Conservation (phyloP, 1,140 invertebrate genomes). For the Paraescarpia echinospica region DNA sequence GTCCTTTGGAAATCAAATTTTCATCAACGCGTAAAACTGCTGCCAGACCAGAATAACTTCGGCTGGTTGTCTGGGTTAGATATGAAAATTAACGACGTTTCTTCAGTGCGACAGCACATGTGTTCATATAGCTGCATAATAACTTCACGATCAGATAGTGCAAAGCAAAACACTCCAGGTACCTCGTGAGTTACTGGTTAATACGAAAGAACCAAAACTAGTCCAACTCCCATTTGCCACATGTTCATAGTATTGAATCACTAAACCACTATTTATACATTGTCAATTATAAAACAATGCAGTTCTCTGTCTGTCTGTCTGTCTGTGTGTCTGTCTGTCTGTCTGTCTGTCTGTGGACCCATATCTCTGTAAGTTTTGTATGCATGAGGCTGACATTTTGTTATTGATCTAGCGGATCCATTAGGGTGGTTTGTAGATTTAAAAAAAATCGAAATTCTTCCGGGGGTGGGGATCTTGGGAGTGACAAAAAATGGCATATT, state of each 20-base stretch:
- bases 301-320: too few species aligned
- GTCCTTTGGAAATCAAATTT: background rate
- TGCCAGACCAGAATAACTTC: background rate
- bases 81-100: background rate
- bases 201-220: background rate
- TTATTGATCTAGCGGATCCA: too few species aligned
- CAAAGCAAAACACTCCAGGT: background rate
- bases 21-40: background rate
- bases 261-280: background rate
- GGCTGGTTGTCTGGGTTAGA: background rate
- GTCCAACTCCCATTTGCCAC: background rate
- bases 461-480: too few species aligned
- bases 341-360: too few species aligned
- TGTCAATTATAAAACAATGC: too few species aligned
- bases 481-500: too few species aligned
- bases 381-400: too few species aligned
- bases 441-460: too few species aligned
- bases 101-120: background rate
- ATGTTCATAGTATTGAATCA: background rate
- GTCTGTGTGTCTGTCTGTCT: too few species aligned
- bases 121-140: background rate
- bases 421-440: too few species aligned
- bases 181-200: background rate
- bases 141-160: background rate
- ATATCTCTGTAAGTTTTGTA: too few species aligned